Percentiles rank a stretch among this genome's conserved stretches.
Evolutionary conservation across 2,113 vertebrate species (phyloP).

Genomic region (Poecile atricapillus): DNA sequence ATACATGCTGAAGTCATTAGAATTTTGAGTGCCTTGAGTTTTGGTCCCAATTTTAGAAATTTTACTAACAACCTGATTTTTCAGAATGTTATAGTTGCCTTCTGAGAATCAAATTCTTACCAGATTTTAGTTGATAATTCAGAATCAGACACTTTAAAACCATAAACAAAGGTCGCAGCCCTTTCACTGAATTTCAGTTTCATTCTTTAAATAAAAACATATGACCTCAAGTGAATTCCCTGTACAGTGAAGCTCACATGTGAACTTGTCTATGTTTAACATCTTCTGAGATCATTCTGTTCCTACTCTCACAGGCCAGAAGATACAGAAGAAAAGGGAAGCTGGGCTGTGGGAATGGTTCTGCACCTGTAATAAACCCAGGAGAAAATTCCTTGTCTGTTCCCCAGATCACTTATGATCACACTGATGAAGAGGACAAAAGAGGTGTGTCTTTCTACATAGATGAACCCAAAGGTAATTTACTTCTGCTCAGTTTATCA

Average conservation of each 20-base stretch:
- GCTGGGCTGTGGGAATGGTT: slow-evolving; percentile 69
- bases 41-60: not conserved
- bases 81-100: not conserved
- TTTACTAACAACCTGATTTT: not conserved
- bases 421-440: slow-evolving; percentile 74
- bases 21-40: not conserved
- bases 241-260: not conserved
- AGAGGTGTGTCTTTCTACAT: slow-evolving; percentile 69
- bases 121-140: not conserved
- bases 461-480: slow-evolving; percentile 72
- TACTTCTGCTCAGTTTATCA: not conserved
- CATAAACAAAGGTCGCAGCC: not conserved
- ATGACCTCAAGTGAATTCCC: not conserved
- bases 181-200: not conserved
- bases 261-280: not conserved
- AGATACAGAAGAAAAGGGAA: slow-evolving; percentile 78
- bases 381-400: slow-evolving; percentile 74
- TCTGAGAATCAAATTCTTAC: not conserved
- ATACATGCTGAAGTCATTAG: not conserved
- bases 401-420: slow-evolving; percentile 84
- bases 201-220: not conserved
- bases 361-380: slow-evolving; percentile 56
- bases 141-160: not conserved
- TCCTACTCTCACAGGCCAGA: slow-evolving; percentile 71
- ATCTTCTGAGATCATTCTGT: not conserved